A percentile compares a stretch with the other conserved stretches of the same genome.
Evolutionary conservation across 2,797 vertebrate genomes (phyloP).

Genomic region (Sarcoramphus papa): DNA sequence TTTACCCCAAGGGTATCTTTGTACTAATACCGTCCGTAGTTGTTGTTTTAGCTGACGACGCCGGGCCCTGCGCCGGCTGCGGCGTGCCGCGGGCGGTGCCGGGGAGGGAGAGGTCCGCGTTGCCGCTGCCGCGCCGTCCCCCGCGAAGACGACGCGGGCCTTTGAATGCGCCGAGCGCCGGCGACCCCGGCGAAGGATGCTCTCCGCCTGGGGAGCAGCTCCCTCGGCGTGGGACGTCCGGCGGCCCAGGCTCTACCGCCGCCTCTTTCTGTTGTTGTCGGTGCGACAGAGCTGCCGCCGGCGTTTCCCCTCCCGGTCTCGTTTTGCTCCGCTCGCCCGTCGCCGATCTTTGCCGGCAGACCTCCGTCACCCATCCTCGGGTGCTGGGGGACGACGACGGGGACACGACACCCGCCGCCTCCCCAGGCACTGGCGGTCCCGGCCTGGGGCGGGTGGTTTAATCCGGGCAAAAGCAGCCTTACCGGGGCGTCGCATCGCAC

Average conservation of each 20-base stretch:
- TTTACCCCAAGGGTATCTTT: constrained; percentile 71
- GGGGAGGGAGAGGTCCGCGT: not conserved
- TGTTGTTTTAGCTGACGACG: constrained; percentile 63
- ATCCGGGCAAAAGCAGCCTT: not conserved
- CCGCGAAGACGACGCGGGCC: not conserved
- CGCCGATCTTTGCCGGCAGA: not conserved
- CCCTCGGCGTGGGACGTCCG: rapidly evolving
- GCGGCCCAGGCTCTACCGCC: not conserved
- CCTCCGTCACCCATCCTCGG: too few species aligned
- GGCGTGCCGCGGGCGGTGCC: not conserved
- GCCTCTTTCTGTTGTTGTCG: rapidly evolving
- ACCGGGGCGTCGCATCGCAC: not conserved
- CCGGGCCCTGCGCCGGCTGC: constrained; percentile 36
- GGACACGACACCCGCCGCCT: too few species aligned
- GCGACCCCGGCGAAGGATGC: not conserved
- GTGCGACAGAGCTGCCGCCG: rapidly evolving
- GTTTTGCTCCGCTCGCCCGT: not conserved
- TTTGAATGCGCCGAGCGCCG: rapidly evolving
- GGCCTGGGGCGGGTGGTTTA: not conserved
- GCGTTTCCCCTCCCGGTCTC: not conserved
- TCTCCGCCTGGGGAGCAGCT: not conserved
- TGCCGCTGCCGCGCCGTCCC: not conserved
- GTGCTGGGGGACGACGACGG: too few species aligned
- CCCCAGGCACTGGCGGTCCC: too few species aligned
- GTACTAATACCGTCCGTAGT: constrained; percentile 66